A percentile compares a stretch with the other conserved stretches of the same genome.
These are phyloP conservation scores for Ophioderma brevispina DNA, from an alignment of 35 echinoderm and acorn worm species.

Conservation along the genomic window DNA sequence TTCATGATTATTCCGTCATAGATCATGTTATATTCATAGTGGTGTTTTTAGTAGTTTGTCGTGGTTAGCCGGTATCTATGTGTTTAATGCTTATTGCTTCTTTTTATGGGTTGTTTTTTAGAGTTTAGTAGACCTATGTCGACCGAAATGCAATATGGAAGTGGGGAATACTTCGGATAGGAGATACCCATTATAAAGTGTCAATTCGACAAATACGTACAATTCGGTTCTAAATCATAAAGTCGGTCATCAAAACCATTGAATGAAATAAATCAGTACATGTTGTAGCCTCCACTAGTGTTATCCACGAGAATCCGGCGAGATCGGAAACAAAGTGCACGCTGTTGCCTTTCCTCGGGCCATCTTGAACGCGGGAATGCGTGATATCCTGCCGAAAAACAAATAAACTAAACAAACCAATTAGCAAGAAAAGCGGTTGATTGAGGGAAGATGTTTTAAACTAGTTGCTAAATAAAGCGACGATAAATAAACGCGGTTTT, in stretches of 20 bases:
- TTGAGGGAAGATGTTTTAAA: no score
- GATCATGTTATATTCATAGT: conserved; percentile 21
- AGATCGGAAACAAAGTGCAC: no score
- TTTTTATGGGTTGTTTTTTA: conserved; percentile 52
- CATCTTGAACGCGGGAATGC: no score
- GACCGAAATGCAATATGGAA: neutral
- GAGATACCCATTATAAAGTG: no score
- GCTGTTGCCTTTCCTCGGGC: no score
- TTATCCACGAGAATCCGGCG: no score
- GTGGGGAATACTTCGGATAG: neutral
- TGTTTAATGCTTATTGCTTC: conserved; percentile 46
- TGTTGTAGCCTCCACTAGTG: no score
- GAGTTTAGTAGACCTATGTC: neutral
- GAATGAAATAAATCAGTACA: neutral
- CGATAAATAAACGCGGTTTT: no score
- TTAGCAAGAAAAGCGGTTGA: no score
- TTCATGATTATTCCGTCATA: conserved; percentile 28
- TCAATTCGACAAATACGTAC: neutral
- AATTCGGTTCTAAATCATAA: neutral
- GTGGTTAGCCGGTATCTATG: conserved; percentile 60
- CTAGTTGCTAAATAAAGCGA: no score
- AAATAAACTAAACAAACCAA: no score
- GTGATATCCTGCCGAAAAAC: no score
- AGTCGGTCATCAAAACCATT: neutral
- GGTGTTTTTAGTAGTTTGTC: neutral